phyloP scores from a whole-genome alignment of 1,140 invertebrate genomes.

The Lamellibrachia luymesi region DNA sequence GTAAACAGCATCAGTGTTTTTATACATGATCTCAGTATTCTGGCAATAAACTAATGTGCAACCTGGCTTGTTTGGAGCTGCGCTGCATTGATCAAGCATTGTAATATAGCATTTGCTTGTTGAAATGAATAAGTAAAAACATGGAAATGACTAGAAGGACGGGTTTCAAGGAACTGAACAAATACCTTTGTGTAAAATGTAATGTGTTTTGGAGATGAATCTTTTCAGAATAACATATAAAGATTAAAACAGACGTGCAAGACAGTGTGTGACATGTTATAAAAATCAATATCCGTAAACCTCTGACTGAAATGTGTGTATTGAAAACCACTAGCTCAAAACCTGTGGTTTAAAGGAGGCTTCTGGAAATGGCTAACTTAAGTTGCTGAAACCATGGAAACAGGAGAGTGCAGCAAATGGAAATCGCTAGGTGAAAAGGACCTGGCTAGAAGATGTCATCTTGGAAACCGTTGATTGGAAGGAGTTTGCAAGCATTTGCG shows the following conservation, averaged over 20 bases:
- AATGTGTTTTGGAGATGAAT: neutral
- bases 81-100: neutral
- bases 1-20: too few species aligned
- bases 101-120: neutral
- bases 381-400: neutral
- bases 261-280: too few species aligned
- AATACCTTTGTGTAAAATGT: neutral
- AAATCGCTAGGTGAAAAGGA: neutral
- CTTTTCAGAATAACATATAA: neutral
- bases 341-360: neutral
- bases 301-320: too few species aligned
- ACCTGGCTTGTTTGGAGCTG: neutral
- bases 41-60: neutral
- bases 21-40: neutral
- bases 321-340: neutral
- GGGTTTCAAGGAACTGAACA: neutral
- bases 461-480: too few species aligned
- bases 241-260: too few species aligned
- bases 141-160: neutral
- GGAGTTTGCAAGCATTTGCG: too few species aligned
- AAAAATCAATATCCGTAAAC: too few species aligned
- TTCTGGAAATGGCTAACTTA: neutral
- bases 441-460: too few species aligned
- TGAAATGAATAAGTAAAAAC: neutral
- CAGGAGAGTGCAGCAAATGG: too few species aligned